phyloP scores from a whole-genome alignment of 2,797 vertebrate species.

The Sebastes diaconus region DNA sequence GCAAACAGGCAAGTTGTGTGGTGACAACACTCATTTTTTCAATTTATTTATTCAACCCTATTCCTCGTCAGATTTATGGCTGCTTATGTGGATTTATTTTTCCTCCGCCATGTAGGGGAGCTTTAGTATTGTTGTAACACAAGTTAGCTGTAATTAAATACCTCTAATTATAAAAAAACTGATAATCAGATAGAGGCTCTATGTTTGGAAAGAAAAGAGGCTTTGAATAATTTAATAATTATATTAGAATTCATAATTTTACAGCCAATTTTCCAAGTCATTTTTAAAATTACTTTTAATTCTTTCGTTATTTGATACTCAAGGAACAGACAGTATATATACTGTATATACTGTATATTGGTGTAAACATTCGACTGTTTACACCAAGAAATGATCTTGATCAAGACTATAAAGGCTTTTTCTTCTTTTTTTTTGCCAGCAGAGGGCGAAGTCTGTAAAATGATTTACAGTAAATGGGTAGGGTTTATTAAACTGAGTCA shows the following conservation, averaged over 20 bases:
- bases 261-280: not conserved
- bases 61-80: not conserved
- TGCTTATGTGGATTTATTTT: not conserved
- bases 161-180: not conserved
- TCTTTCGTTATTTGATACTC: not conserved
- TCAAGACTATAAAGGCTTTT: not conserved
- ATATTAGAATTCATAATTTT: not conserved
- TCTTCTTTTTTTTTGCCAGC: not conserved
- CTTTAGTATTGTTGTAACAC: not conserved
- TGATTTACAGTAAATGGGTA: slow-evolving; percentile 3
- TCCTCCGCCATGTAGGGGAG: not conserved
- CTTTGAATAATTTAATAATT: not conserved
- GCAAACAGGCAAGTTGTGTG: not conserved
- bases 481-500: not conserved
- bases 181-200: not conserved
- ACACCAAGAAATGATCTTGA: not conserved
- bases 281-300: no score
- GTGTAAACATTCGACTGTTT: not conserved
- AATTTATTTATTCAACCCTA: not conserved
- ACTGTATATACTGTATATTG: not conserved
- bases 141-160: not conserved
- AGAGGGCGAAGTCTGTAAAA: slow-evolving; percentile 1
- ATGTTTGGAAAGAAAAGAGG: not conserved
- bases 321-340: not conserved
- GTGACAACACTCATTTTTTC: not conserved